phyloP scores from a whole-genome alignment of 2,113 vertebrate species.

The Hepsetus odoe region DNA sequence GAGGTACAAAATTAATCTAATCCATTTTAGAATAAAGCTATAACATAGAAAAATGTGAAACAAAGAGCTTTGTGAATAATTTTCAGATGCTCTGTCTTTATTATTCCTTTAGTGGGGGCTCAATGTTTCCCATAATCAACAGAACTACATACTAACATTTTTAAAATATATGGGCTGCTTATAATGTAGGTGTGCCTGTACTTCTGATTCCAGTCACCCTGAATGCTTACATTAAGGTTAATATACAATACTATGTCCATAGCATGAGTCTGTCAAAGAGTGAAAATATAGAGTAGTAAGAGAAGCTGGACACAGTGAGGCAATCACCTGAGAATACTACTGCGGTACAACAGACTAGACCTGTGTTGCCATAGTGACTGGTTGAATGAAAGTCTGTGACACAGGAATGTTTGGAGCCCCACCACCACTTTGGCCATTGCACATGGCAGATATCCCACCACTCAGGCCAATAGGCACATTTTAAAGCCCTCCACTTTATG shows the following conservation, averaged over 20 bases:
- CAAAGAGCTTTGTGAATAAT: too few relatives aligned
- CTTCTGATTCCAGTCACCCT: not conserved
- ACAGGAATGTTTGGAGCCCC: conserved; percentile 61
- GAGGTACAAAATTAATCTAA: too few relatives aligned
- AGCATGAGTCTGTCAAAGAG: not conserved
- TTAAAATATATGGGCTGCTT: not conserved
- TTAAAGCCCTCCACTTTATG: conserved; percentile 67
- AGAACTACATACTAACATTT: not conserved
- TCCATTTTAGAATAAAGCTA: too few relatives aligned
- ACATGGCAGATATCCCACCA: conserved; percentile 65
- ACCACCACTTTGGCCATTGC: conserved; percentile 65
- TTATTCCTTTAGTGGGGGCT: not conserved
- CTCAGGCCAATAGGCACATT: conserved; percentile 73
- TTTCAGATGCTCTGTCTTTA: too few relatives aligned
- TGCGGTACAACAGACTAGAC: conserved; percentile 74
- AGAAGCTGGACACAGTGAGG: conserved; percentile 27
- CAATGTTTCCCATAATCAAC: not conserved
- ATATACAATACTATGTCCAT: conserved; percentile 9
- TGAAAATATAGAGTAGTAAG: not conserved
- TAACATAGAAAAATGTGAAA: not conserved
- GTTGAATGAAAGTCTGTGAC: conserved; percentile 72
- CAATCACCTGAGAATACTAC: conserved; percentile 78
- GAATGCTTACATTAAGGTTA: not conserved
- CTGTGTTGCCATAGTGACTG: conserved; percentile 73
- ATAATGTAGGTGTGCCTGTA: not conserved